A percentile compares a stretch with the other conserved stretches of the same genome.
These are phyloP conservation scores for Nematopogon swammerdamellus DNA, from an alignment of 2,888 invertebrate genomes.

Conservation along the genomic window DNA sequence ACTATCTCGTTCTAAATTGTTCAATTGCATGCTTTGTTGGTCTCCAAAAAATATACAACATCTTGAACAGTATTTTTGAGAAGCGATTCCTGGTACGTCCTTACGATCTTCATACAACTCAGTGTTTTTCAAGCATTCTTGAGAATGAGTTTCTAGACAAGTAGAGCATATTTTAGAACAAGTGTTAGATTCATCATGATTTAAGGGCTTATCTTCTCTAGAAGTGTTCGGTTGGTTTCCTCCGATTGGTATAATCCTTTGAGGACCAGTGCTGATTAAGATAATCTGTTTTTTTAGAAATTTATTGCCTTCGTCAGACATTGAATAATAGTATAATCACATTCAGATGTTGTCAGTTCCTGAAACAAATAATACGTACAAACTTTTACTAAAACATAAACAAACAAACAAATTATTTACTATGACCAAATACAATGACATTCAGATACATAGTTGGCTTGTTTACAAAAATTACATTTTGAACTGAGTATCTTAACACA, in stretches of 20 bases:
- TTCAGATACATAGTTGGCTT: no score
- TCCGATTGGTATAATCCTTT: neutral
- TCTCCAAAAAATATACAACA: neutral
- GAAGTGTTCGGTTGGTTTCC: no score
- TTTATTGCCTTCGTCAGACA: no score
- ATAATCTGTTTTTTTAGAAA: neutral
- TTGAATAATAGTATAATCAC: no score
- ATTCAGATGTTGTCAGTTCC: no score
- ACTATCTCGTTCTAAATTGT: neutral
- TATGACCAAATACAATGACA: no score
- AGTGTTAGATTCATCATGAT: neutral
- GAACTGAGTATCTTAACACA: no score
- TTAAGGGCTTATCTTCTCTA: neutral
- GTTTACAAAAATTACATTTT: no score
- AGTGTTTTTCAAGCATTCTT: neutral
- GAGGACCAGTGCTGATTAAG: neutral
- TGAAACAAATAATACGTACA: no score
- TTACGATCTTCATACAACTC: neutral
- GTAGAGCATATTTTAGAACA: slow-evolving; percentile 23
- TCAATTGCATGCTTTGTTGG: neutral
- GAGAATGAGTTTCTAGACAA: slow-evolving; percentile 22
- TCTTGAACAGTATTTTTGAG: neutral
- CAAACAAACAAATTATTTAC: no score
- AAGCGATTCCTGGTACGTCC: neutral
- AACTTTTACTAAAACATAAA: no score